Conservation (phyloP, 2,888 invertebrate genomes). For the Ormyrus thymus region DNA sequence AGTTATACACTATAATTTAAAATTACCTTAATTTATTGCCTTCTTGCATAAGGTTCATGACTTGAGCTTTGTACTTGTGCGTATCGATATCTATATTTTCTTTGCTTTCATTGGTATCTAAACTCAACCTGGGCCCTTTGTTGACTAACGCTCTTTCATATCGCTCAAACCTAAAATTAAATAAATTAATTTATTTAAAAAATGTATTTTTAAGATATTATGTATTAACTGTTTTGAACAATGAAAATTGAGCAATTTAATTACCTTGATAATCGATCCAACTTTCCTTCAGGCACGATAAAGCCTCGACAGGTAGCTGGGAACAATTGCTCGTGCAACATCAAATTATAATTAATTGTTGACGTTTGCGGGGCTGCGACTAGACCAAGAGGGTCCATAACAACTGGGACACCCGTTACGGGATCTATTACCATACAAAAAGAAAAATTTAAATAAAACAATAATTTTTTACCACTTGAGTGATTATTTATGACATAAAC, state of each 20-base stretch:
- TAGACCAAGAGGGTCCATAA: slow-evolving; percentile 69
- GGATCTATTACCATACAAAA: slow-evolving; percentile 77
- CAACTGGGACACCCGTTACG: slow-evolving; percentile 83
- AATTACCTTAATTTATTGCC: slow-evolving; percentile 82
- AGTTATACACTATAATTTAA: no score
- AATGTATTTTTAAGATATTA: slow-evolving; percentile 7
- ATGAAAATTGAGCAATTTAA: slow-evolving; percentile 4
- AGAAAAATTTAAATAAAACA: no score
- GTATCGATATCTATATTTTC: slow-evolving; percentile 74
- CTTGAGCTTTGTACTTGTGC: slow-evolving; percentile 78
- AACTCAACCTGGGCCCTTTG: slow-evolving; percentile 73
- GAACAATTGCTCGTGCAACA: slow-evolving; percentile 85
- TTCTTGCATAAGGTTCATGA: slow-evolving; percentile 79
- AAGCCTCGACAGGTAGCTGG: slow-evolving; percentile 77
- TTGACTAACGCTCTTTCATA: slow-evolving; percentile 79
- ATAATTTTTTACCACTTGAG: no score
- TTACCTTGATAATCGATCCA: slow-evolving; percentile 72
- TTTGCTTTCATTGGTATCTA: slow-evolving; percentile 71
- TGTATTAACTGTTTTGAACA: background rate
- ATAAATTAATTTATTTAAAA: no score
- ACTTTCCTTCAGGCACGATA: slow-evolving; percentile 69
- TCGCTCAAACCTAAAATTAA: slow-evolving; percentile 75
- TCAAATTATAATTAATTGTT: slow-evolving; percentile 82
- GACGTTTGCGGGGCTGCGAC: slow-evolving; percentile 76
- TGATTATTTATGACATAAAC: no score